phyloP scores from a whole-genome alignment of 2,797 vertebrate species.

The Rhabdophis nuchalis region DNA sequence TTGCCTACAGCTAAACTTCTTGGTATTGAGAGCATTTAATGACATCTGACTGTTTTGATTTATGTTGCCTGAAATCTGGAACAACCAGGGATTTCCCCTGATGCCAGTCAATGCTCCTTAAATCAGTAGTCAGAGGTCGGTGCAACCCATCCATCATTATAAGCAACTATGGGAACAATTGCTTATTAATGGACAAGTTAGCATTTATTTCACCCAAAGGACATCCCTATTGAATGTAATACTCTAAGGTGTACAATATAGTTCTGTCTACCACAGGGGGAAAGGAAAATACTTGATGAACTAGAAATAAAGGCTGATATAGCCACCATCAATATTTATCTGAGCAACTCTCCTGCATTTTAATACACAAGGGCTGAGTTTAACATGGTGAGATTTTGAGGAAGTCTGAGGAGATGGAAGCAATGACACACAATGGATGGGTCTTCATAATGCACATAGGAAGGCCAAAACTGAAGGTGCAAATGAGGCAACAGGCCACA shows the following conservation, averaged over 20 bases:
- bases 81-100: conserved; percentile 23
- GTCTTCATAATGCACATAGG: background rate
- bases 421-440: background rate
- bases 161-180: conserved; percentile 40
- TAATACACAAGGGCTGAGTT: background rate
- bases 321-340: background rate
- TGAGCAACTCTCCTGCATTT: background rate
- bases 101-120: conserved; percentile 26
- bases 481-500: background rate
- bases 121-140: conserved; percentile 26
- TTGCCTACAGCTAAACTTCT: conserved; percentile 30
- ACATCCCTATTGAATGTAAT: background rate
- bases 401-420: background rate
- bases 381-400: background rate
- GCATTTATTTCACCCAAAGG: conserved; percentile 32
- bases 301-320: background rate
- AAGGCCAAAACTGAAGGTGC: background rate
- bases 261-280: background rate
- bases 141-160: conserved; percentile 36
- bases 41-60: conserved; percentile 29
- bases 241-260: background rate
- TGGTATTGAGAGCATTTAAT: conserved; percentile 20
- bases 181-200: conserved; percentile 40
- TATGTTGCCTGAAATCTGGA: conserved; percentile 13
- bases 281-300: conserved; percentile 20